A percentile compares a stretch with the other conserved stretches of the same genome.
Conservation (phyloP, 2,797 vertebrate genomes). For the Anableps anableps region DNA sequence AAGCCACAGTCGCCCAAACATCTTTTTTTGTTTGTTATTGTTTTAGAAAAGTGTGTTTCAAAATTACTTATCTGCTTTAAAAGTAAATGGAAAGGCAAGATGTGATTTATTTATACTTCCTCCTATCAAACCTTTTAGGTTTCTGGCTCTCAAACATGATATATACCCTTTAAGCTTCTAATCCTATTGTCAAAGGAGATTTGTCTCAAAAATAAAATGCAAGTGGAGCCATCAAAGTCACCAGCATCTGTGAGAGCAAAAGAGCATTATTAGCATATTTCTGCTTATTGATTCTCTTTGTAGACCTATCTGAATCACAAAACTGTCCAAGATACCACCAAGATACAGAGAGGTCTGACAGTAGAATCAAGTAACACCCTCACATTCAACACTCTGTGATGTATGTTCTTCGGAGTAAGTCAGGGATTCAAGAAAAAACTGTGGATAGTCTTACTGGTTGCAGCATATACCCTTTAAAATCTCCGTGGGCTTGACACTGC, state of each 20-base stretch:
- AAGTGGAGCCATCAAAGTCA: slow-evolving; percentile 38
- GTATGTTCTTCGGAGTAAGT: slow-evolving; percentile 40
- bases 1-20: not conserved
- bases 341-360: slow-evolving; percentile 44
- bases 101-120: too few species aligned
- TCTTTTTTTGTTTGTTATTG: not conserved
- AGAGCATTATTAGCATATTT: slow-evolving; percentile 20
- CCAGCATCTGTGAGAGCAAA: slow-evolving; percentile 9
- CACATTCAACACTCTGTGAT: slow-evolving; percentile 46
- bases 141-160: not conserved
- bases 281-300: slow-evolving; percentile 38
- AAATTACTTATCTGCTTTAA: not conserved
- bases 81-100: not conserved
- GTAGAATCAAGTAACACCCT: slow-evolving; percentile 40
- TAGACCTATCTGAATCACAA: slow-evolving; percentile 45
- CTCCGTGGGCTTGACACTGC: slow-evolving; percentile 66
- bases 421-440: slow-evolving; percentile 44
- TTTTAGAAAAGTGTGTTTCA: not conserved
- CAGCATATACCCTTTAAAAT: slow-evolving; percentile 58
- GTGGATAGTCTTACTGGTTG: slow-evolving; percentile 59
- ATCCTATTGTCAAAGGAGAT: slow-evolving; percentile 23
- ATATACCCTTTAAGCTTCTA: not conserved
- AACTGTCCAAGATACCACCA: slow-evolving; percentile 39
- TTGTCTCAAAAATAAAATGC: slow-evolving; percentile 33
- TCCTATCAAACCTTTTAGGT: not conserved